phyloP scores from a whole-genome alignment of 2,888 invertebrate genomes.

The Xestia rhomboidea region DNA sequence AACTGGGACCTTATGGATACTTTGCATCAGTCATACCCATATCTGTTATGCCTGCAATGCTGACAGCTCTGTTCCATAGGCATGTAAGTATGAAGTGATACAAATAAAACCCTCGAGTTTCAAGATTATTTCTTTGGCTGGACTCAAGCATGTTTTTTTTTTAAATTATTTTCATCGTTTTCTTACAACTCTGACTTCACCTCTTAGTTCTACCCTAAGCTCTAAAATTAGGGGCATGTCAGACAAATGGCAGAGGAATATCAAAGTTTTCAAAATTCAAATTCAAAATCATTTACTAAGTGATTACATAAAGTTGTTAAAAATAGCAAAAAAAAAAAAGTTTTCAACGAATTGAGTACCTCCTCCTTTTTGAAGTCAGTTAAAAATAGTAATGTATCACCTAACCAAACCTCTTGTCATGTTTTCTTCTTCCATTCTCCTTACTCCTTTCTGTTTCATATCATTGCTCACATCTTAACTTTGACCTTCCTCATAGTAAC shows the following conservation, averaged over 20 bases:
- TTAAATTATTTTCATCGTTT: not conserved
- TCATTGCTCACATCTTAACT: too few species aligned
- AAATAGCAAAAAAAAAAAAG: too few species aligned
- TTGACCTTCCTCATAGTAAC: too few species aligned
- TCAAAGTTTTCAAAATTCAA: too few species aligned
- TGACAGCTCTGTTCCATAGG: conserved; percentile 90
- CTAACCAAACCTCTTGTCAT: not conserved
- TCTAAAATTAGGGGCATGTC: not conserved
- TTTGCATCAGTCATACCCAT: conserved; percentile 91
- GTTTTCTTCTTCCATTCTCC: too few species aligned
- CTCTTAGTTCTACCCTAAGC: not conserved
- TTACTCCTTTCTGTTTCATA: too few species aligned
- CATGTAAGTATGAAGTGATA: conserved; percentile 83
- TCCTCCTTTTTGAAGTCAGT: too few species aligned
- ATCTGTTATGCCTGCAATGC: conserved; percentile 90
- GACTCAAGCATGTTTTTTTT: not conserved
- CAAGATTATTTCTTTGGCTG: not conserved
- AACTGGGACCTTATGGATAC: conserved; percentile 90
- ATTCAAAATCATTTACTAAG: too few species aligned
- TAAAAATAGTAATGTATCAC: not conserved
- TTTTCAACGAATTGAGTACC: too few species aligned
- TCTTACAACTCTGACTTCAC: not conserved
- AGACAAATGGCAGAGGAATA: not conserved
- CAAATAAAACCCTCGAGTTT: not conserved
- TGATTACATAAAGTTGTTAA: too few species aligned